Percentiles rank a stretch among this genome's conserved stretches.
Conservation (phyloP, 1,140 invertebrate species). For the Saccostrea echinata region DNA sequence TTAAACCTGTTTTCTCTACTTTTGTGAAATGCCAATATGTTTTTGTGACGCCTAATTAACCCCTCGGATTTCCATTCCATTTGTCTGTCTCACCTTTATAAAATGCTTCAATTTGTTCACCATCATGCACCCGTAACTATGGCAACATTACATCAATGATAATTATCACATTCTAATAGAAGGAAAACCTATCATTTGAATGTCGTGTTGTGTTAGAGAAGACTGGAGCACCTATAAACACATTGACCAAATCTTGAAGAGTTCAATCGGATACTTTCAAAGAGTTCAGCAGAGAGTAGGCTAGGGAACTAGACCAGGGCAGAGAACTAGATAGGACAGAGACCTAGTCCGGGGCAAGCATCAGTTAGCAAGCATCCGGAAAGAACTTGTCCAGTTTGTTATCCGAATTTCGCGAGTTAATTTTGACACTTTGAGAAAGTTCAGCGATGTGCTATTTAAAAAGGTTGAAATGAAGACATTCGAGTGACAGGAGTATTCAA, state of each 20-base stretch:
- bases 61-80: neutral
- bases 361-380: too few relatives aligned
- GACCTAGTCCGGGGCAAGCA: too few relatives aligned
- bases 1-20: too few relatives aligned
- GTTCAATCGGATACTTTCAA: neutral
- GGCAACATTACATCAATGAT: neutral
- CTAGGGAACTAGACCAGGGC: neutral
- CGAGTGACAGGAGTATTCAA: too few relatives aligned
- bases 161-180: slow-evolving; percentile 11
- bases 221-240: neutral
- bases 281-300: too few relatives aligned
- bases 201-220: neutral
- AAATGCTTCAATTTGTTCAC: slow-evolving; percentile 17
- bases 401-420: too few relatives aligned
- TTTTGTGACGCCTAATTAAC: neutral
- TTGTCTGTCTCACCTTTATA: neutral
- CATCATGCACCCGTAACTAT: neutral
- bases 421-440: too few relatives aligned
- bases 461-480: too few relatives aligned
- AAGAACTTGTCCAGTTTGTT: too few relatives aligned
- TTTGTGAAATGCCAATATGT: neutral
- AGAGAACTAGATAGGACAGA: too few relatives aligned
- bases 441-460: too few relatives aligned
- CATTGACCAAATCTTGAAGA: neutral
- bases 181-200: neutral